phyloP scores from a whole-genome alignment of 1,140 invertebrate genomes.

The Drosophila bocqueti region DNA sequence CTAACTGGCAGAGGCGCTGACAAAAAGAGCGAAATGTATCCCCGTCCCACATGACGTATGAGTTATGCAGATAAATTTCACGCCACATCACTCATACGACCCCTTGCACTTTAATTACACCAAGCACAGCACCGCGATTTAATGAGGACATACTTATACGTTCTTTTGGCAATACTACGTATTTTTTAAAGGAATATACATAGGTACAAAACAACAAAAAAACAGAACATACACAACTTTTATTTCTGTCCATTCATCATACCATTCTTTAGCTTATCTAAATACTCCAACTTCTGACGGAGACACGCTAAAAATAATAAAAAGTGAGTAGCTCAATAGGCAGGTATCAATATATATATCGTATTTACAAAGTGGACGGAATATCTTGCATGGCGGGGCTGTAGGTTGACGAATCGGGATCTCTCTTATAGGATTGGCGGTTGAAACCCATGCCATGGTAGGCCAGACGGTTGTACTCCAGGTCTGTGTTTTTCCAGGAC shows the following conservation, averaged over 20 bases:
- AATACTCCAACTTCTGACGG: neutral
- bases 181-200: neutral
- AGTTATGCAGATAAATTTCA: conserved; percentile 71
- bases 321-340: no score
- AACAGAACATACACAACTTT: neutral
- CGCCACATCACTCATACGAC: conserved; percentile 67
- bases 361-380: neutral
- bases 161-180: neutral
- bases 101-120: conserved; percentile 60
- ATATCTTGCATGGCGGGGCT: neutral
- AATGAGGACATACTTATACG: conserved; percentile 16
- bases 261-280: neutral
- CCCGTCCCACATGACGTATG: conserved; percentile 67
- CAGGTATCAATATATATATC: no score
- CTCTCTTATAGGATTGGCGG: neutral
- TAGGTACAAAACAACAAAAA: neutral
- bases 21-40: conserved; percentile 32
- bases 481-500: neutral
- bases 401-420: neutral
- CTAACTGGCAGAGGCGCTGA: conserved; percentile 12
- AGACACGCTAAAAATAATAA: neutral
- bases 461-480: neutral
- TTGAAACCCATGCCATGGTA: neutral
- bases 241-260: no score
- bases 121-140: conserved; percentile 12